phyloP scores from a whole-genome alignment of 2,888 invertebrate genomes.

The Hyposoter didymator region DNA sequence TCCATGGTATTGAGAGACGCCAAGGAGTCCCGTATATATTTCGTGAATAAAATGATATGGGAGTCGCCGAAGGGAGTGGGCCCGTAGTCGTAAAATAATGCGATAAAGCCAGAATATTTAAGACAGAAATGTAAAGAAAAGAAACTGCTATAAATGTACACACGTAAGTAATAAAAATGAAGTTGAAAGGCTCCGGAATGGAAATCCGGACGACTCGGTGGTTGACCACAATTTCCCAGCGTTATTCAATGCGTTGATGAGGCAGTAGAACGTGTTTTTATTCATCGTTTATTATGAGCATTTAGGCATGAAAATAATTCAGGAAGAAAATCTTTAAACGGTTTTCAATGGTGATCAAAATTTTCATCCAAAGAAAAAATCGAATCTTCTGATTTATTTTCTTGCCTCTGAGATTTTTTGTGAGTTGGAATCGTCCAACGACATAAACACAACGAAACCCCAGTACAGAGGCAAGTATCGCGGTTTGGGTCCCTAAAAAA shows the following conservation, averaged over 20 bases:
- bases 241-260: neutral
- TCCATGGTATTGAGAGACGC: neutral
- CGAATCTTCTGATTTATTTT: neutral
- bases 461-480: constrained; percentile 24
- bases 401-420: neutral
- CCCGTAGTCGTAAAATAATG: neutral
- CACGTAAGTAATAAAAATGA: constrained; percentile 14
- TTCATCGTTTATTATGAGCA: neutral
- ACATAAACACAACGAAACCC: neutral
- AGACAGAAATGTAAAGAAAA: constrained; percentile 26
- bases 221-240: constrained; percentile 46
- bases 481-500: constrained; percentile 33
- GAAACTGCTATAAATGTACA: neutral
- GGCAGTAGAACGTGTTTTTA: neutral
- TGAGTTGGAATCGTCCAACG: constrained; percentile 17
- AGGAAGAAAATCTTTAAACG: neutral
- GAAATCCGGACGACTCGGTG: constrained; percentile 13
- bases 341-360: neutral
- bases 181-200: neutral
- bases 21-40: neutral
- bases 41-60: constrained; percentile 9
- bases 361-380: neutral
- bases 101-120: constrained; percentile 17
- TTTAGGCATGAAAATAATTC: neutral
- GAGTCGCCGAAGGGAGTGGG: neutral